Evolutionary conservation across 2,113 vertebrate genomes (phyloP).

Genomic region (Chinchilla lanigera): DNA sequence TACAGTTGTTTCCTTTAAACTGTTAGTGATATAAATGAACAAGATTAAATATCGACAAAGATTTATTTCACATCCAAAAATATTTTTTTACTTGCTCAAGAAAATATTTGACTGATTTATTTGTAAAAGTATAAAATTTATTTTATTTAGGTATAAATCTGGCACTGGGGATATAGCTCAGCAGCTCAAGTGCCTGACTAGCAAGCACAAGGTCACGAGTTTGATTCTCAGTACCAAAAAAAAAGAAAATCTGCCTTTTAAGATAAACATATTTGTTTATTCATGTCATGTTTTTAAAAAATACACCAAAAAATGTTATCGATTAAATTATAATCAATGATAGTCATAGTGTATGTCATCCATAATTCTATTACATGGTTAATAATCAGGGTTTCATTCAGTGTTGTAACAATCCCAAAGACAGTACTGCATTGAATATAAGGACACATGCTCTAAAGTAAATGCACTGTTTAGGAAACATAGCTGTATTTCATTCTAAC

Average conservation of each 20-base stretch:
- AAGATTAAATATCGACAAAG: constrained; percentile 12
- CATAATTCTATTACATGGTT: background rate
- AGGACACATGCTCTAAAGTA: background rate
- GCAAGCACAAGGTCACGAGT: no score
- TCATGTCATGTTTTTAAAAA: constrained; percentile 10
- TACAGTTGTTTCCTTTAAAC: background rate
- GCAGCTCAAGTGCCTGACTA: no score
- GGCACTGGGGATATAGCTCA: no score
- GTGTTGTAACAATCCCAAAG: background rate
- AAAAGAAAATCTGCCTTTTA: background rate
- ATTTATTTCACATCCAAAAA: constrained; percentile 43
- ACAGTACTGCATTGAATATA: background rate
- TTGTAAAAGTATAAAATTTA: background rate
- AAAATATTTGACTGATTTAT: constrained; percentile 45
- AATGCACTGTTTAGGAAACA: background rate
- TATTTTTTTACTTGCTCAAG: background rate
- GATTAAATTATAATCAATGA: constrained; percentile 31
- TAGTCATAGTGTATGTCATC: background rate
- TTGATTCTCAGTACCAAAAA: no score
- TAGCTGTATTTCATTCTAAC: background rate
- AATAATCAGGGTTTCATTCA: background rate
- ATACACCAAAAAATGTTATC: background rate
- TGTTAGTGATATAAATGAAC: constrained; percentile 6
- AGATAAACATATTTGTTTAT: background rate
- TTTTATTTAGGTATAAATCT: background rate